Conservation (phyloP, 2,888 invertebrate genomes). For the Heteromyza rotundicornis region DNA sequence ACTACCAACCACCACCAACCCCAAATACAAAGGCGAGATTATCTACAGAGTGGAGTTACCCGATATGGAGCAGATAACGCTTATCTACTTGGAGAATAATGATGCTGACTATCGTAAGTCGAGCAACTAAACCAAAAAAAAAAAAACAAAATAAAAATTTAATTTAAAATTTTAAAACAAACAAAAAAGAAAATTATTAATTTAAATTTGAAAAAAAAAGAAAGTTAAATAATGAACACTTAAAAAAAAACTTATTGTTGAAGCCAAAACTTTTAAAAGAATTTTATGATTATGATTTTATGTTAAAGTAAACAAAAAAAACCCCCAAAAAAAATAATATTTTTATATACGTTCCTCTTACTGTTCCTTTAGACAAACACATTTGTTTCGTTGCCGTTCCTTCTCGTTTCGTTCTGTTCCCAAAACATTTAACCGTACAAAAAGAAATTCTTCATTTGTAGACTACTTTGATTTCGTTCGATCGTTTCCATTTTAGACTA, state of each 20-base stretch:
- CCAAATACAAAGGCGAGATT: conserved; percentile 74
- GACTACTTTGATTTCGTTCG: neutral
- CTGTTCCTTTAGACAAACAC: conserved; percentile 4
- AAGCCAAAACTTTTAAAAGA: conserved; percentile 17
- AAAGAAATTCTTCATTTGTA: neutral
- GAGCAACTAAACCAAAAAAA: conserved; percentile 54
- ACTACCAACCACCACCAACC: conserved; percentile 18
- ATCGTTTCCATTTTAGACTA: neutral
- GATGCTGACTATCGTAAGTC: conserved; percentile 65
- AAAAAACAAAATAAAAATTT: conserved; percentile 28
- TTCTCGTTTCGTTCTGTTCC: neutral
- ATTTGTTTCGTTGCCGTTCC: neutral
- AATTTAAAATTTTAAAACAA: conserved; percentile 18
- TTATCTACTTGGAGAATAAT: conserved; percentile 89
- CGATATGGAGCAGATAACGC: conserved; percentile 92
- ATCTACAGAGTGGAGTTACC: conserved; percentile 93
- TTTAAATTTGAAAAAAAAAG: neutral
- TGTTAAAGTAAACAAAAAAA: too few species aligned
- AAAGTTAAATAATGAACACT: neutral
- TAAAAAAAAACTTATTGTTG: conserved; percentile 8
- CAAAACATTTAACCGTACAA: neutral
- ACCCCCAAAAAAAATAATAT: neutral
- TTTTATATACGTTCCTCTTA: neutral
- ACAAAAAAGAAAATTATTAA: conserved; percentile 26
- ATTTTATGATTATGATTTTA: conserved; percentile 15